Evolutionary conservation across 2,888 invertebrate species (phyloP).

Genomic region (Ochropleura plecta): DNA sequence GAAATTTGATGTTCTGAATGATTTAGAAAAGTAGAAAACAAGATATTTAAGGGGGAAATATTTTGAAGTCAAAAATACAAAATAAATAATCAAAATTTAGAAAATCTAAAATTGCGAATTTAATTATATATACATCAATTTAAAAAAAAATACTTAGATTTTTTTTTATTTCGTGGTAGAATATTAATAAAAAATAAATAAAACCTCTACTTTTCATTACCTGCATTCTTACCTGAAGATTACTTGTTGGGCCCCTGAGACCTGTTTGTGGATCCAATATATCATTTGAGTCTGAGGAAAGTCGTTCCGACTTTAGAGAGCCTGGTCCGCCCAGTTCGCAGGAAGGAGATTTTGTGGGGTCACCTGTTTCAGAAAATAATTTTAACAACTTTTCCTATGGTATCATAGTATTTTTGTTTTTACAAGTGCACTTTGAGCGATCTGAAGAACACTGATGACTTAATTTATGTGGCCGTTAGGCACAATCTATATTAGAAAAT

Average conservation of each 20-base stretch:
- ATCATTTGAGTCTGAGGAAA: conserved; percentile 89
- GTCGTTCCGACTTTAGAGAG: conserved; percentile 87
- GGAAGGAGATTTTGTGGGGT: conserved; percentile 88
- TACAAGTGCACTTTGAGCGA: too few species aligned
- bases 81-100: background rate
- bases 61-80: background rate
- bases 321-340: conserved; percentile 89
- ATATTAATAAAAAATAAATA: conserved; percentile 13
- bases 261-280: conserved; percentile 89
- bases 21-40: background rate
- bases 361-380: conserved; percentile 75
- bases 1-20: background rate
- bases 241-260: conserved; percentile 83
- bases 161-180: background rate
- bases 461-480: background rate
- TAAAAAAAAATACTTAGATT: too few species aligned
- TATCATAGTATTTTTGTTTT: too few species aligned
- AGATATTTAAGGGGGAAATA: background rate
- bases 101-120: background rate
- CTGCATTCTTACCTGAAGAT: conserved; percentile 81
- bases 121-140: too few species aligned
- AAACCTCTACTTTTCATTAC: conserved; percentile 42
- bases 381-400: background rate
- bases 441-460: too few species aligned
- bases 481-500: background rate